Conservation (phyloP, 2,113 vertebrate genomes). For the Grantiella picta region DNA sequence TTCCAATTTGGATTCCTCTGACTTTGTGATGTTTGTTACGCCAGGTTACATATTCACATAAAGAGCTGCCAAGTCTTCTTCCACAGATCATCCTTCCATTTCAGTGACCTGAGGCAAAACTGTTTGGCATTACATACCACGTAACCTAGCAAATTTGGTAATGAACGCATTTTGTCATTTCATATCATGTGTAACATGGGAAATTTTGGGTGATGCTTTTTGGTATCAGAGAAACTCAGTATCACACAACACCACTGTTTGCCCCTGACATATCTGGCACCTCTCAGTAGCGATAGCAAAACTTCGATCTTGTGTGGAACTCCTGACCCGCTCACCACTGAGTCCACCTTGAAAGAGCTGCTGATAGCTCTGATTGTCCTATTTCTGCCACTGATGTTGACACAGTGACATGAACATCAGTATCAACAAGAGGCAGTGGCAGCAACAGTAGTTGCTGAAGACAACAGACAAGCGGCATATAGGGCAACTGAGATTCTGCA, state of each 20-base stretch:
- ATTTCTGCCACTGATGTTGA: not conserved
- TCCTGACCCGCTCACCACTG: not conserved
- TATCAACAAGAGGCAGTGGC: not conserved
- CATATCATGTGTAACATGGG: not conserved
- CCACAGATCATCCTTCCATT: not conserved
- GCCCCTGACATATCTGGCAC: not conserved
- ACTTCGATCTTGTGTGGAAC: not conserved
- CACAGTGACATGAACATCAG: not conserved
- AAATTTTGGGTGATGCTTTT: not conserved
- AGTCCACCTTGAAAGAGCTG: not conserved
- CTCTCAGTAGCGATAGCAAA: not conserved
- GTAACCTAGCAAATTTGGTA: not conserved
- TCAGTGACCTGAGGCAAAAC: not conserved
- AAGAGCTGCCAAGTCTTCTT: not conserved
- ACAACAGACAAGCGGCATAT: not conserved
- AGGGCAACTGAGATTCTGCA: not conserved
- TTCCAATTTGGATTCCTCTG: not conserved
- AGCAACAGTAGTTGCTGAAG: not conserved
- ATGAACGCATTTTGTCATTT: not conserved
- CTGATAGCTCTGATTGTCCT: not conserved
- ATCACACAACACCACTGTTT: not conserved
- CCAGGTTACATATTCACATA: not conserved
- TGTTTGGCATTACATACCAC: accelerated
- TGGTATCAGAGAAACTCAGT: not conserved
- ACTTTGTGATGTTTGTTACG: not conserved